Evolutionary conservation across 2,888 invertebrate genomes (phyloP).

Genomic region (Drosophila vallismaia): DNA sequence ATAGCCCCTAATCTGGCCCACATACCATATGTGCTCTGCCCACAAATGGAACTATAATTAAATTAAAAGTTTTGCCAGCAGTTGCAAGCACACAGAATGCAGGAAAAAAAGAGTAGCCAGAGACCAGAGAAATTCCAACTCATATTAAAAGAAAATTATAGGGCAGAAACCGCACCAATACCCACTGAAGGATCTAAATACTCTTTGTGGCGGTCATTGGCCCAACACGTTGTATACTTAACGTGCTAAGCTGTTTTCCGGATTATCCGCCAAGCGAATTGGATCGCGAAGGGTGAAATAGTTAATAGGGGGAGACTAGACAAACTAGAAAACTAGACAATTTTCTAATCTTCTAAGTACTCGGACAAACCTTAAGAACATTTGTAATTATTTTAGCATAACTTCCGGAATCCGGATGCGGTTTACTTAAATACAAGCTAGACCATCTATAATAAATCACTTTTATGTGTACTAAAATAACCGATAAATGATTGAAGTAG

Average conservation of each 20-base stretch:
- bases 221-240: conserved; percentile 62
- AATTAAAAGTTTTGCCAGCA: conserved; percentile 73
- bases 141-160: conserved; percentile 52
- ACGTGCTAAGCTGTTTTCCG: conserved; percentile 59
- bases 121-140: conserved; percentile 40
- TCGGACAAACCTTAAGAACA: no score
- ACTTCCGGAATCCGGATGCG: neutral
- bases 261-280: conserved; percentile 55
- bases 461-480: neutral
- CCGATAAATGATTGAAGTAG: neutral
- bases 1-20: neutral
- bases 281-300: conserved; percentile 13
- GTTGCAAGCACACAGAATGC: conserved; percentile 26
- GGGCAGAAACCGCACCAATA: conserved; percentile 22
- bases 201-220: conserved; percentile 27
- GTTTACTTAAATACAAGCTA: no score
- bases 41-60: conserved; percentile 75
- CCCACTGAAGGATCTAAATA: conserved; percentile 20
- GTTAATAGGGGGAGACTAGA: neutral
- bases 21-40: conserved; percentile 49
- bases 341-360: no score
- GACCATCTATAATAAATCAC: no score
- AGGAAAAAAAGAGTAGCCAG: conserved; percentile 21
- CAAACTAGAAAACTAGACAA: no score
- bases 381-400: neutral